Evolutionary conservation across 2,888 invertebrate species (phyloP).

Genomic region (Schizaphis graminum): DNA sequence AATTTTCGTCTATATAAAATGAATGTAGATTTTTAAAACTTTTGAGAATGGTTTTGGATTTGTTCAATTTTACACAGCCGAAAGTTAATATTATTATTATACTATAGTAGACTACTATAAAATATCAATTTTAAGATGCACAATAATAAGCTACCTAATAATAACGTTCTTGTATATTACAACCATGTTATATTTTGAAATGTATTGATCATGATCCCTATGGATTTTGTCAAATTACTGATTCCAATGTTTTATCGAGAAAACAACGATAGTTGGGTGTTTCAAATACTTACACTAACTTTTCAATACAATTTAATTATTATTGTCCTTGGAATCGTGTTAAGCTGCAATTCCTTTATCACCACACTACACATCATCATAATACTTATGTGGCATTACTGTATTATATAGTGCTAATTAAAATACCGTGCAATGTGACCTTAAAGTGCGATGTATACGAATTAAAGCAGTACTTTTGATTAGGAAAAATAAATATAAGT

Average conservation of each 20-base stretch:
- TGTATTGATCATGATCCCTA: background rate
- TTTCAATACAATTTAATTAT: background rate
- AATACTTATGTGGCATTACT: background rate
- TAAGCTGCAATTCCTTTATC: slow-evolving; percentile 17
- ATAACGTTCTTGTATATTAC: background rate
- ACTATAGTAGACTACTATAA: background rate
- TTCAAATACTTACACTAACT: background rate
- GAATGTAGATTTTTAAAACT: background rate
- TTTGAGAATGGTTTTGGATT: background rate
- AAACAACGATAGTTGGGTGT: background rate
- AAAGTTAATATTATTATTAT: background rate
- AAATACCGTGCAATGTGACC: slow-evolving; percentile 2
- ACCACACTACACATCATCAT: background rate
- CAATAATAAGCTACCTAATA: background rate
- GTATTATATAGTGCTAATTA: background rate
- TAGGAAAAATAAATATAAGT: background rate
- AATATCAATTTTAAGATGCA: background rate
- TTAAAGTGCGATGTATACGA: background rate
- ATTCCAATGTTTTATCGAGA: background rate
- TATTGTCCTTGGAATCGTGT: slow-evolving; percentile 16
- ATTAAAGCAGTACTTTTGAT: slow-evolving; percentile 27
- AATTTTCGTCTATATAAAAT: background rate
- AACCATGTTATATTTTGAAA: background rate
- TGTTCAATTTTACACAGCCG: background rate
- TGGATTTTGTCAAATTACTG: background rate